Evolutionary conservation across 2,797 vertebrate species (phyloP).

Genomic region (Danionella dracula): DNA sequence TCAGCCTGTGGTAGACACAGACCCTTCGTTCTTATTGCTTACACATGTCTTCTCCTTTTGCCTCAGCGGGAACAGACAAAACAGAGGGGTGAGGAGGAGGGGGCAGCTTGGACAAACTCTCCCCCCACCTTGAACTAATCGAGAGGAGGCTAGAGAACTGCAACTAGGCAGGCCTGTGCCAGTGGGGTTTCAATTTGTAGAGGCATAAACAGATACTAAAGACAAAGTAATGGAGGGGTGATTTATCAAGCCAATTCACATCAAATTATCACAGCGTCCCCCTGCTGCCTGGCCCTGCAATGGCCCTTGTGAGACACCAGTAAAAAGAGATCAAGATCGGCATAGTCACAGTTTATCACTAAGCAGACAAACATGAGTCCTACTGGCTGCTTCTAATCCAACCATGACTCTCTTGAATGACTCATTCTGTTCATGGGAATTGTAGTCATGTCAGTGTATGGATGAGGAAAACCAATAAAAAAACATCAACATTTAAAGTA

Average conservation of each 20-base stretch:
- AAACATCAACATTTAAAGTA: neutral
- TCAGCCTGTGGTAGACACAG: conserved; percentile 85
- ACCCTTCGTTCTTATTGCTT: conserved; percentile 97
- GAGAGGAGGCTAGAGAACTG: conserved; percentile 73
- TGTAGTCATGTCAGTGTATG: no score
- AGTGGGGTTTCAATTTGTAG: conserved; percentile 99
- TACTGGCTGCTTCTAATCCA: conserved; percentile 65
- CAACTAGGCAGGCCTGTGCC: conserved; percentile 63
- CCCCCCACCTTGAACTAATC: conserved; percentile 99
- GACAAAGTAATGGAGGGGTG: conserved; percentile 87
- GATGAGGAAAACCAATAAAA: neutral
- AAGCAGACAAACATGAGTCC: conserved; percentile 70
- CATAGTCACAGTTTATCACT: conserved; percentile 70
- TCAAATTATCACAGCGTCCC: conserved; percentile 93
- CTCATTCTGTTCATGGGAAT: conserved; percentile 10
- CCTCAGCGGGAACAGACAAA: conserved; percentile 95
- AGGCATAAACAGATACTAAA: conserved; percentile 99
- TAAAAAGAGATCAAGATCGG: conserved; percentile 54
- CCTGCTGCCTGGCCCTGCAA: conserved; percentile 86
- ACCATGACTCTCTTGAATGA: conserved; percentile 11
- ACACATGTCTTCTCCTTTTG: conserved; percentile 95
- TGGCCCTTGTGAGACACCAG: conserved; percentile 70
- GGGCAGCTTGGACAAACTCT: conserved; percentile 85
- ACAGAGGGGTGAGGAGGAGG: conserved; percentile 79
- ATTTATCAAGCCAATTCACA: conserved; percentile 98